Conservation (phyloP, 2,888 invertebrate genomes). For the Acheta domesticus region DNA sequence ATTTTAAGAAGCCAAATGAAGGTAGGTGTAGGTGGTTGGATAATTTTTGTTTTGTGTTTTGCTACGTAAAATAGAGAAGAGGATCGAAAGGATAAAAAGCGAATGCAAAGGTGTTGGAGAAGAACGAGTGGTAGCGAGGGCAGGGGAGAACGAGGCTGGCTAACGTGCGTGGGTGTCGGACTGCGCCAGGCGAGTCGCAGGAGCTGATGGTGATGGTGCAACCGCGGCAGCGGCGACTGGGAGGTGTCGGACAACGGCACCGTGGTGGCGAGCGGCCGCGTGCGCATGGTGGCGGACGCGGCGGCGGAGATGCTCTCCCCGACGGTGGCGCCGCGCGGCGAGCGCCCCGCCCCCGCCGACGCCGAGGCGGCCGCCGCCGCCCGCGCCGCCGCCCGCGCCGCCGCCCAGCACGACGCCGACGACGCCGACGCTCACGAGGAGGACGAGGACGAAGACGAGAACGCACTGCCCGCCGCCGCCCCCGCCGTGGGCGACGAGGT, state of each 20-base stretch:
- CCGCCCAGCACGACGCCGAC: too few species aligned
- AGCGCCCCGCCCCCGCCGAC: neutral
- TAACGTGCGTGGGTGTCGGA: too few species aligned
- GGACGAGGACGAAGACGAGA: neutral
- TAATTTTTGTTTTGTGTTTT: too few species aligned
- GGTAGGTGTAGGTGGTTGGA: too few species aligned
- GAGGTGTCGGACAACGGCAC: neutral
- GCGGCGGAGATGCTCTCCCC: neutral
- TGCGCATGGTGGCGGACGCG: neutral
- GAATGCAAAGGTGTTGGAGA: too few species aligned
- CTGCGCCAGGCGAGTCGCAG: neutral
- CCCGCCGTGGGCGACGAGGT: neutral
- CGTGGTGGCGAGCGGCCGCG: neutral
- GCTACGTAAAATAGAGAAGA: too few species aligned
- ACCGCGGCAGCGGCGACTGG: neutral
- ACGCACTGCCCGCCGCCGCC: neutral
- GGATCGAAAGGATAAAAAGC: too few species aligned
- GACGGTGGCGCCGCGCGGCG: neutral
- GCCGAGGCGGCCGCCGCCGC: neutral
- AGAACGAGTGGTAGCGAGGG: too few species aligned
- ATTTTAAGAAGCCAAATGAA: too few species aligned
- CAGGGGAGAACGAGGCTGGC: too few species aligned
- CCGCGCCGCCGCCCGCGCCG: neutral
- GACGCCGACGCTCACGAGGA: neutral
- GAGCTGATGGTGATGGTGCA: neutral